phyloP scores from a whole-genome alignment of 2,113 vertebrate genomes.

The Erpornis zantholeuca region DNA sequence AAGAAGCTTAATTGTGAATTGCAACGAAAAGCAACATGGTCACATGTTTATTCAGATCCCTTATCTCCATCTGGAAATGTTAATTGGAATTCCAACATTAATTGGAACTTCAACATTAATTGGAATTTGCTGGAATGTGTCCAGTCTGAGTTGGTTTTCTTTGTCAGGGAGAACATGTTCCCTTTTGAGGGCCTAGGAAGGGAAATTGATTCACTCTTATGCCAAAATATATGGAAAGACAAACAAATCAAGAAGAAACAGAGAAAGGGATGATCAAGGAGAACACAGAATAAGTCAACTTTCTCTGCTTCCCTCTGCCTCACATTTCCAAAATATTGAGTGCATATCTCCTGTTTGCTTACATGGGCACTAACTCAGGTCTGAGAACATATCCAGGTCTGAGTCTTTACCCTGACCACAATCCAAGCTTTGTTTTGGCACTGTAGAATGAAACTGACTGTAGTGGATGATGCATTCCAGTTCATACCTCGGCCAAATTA shows the following conservation, averaged over 20 bases:
- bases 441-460: not conserved
- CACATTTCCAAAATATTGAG: not conserved
- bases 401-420: not conserved
- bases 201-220: not conserved
- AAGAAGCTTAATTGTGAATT: not conserved
- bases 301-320: not conserved
- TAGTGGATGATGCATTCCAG: not conserved
- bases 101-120: not conserved
- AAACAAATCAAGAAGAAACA: not conserved
- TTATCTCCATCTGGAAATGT: not conserved
- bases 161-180: not conserved
- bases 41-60: not conserved
- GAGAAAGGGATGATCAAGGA: not conserved
- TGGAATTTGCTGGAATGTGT: not conserved
- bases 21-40: not conserved
- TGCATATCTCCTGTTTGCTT: not conserved
- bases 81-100: slow-evolving; percentile 20
- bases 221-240: not conserved
- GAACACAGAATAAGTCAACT: not conserved
- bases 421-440: slow-evolving; percentile 31
- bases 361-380: not conserved
- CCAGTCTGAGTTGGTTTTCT: not conserved
- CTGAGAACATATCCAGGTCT: not conserved
- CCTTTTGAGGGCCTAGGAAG: not conserved
- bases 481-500: slow-evolving; percentile 1